phyloP scores from a whole-genome alignment of 2,113 vertebrate genomes.

The Osmerus mordax region DNA sequence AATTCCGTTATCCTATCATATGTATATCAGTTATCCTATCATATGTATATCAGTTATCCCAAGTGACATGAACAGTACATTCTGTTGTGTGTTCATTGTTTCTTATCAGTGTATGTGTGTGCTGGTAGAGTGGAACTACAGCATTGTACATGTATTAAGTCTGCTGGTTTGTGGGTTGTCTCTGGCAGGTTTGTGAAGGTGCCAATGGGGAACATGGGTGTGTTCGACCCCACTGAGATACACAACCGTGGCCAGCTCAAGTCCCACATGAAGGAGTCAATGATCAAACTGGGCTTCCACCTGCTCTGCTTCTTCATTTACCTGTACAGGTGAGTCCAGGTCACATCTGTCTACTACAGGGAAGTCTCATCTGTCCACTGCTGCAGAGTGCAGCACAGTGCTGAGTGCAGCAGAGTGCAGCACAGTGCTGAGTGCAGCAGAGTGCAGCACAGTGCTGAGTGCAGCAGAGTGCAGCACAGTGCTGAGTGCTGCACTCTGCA shows the following conservation, averaged over 20 bases:
- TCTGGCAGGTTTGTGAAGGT: constrained; percentile 85
- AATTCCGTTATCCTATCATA: not conserved
- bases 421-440: no score
- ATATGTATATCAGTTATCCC: not conserved
- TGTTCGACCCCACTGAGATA: constrained; percentile 98
- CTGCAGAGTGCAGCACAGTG: not conserved
- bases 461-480: no score
- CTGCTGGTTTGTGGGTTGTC: not conserved
- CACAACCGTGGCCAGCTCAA: constrained; percentile 96
- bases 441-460: not conserved
- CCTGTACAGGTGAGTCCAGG: constrained; percentile 86
- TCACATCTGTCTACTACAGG: no score
- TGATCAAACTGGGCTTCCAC: constrained; percentile 98
- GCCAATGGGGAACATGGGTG: constrained; percentile 96
- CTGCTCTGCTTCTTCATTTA: constrained; percentile 99
- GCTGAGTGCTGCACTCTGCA: no score
- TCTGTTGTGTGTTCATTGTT: not conserved
- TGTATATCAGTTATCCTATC: not conserved
- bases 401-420: no score
- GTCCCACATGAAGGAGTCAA: constrained; percentile 97
- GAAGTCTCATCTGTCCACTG: not conserved
- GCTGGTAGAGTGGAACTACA: no score
- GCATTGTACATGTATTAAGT: no score
- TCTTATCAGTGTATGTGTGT: not conserved
- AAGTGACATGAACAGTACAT: not conserved